Evolutionary conservation across 2,797 vertebrate species (phyloP).

Genomic region (Vespertilio murinus): DNA sequence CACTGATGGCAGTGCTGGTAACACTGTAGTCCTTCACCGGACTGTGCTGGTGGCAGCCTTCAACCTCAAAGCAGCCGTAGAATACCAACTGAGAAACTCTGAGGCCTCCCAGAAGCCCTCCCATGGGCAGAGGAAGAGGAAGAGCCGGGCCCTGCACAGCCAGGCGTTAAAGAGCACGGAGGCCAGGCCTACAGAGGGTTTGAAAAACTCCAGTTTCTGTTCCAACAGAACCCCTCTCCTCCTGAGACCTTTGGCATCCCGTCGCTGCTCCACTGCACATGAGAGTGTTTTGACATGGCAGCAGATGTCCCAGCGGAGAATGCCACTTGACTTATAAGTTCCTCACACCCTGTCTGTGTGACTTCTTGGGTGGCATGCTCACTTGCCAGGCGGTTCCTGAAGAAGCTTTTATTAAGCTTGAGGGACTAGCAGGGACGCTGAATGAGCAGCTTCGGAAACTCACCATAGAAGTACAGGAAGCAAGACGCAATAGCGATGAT

Average conservation of each 20-base stretch:
- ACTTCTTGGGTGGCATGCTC: conserved; percentile 94
- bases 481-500: conserved; percentile 88
- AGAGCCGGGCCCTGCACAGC: conserved; percentile 96
- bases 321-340: conserved; percentile 94
- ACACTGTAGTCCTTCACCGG: conserved; percentile 93
- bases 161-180: conserved; percentile 97
- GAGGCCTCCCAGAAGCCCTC: conserved; percentile 91
- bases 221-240: conserved; percentile 94
- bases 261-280: conserved; percentile 95
- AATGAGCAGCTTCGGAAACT: conserved; percentile 92
- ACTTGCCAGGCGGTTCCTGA: conserved; percentile 95
- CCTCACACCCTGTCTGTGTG: conserved; percentile 93
- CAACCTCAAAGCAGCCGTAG: conserved; percentile 96
- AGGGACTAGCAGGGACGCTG: conserved; percentile 90
- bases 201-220: conserved; percentile 94
- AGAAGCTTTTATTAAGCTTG: conserved; percentile 95
- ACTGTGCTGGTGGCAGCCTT: conserved; percentile 95
- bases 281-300: conserved; percentile 95
- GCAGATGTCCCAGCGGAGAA: conserved; percentile 97
- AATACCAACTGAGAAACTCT: conserved; percentile 93
- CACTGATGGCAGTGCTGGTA: conserved; percentile 95
- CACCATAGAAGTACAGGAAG: conserved; percentile 93
- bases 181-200: conserved; percentile 92
- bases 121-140: conserved; percentile 96
- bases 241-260: conserved; percentile 95